phyloP scores from a whole-genome alignment of 2,113 vertebrate species.

The Agapornis roseicollis region DNA sequence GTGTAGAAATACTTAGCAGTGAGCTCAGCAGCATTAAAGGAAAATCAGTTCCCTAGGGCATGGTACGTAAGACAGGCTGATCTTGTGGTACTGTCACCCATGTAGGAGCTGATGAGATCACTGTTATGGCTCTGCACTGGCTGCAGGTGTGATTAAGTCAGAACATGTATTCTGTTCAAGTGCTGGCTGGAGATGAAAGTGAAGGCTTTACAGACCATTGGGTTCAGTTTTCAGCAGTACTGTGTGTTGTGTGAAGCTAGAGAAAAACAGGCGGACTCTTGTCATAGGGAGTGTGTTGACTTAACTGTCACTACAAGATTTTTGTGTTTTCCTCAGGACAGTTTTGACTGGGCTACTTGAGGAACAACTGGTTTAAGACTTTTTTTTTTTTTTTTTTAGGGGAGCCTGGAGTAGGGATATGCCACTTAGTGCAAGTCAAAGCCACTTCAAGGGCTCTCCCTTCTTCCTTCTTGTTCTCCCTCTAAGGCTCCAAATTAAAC shows the following conservation, averaged over 20 bases:
- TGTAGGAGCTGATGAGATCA: not conserved
- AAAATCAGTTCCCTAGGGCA: not conserved
- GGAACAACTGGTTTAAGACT: not conserved
- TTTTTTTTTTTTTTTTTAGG: not conserved
- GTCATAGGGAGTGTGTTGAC: not conserved
- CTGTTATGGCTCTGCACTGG: not conserved
- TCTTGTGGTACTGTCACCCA: not conserved
- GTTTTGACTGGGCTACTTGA: not conserved
- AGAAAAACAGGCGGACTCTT: not conserved
- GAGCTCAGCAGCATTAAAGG: not conserved
- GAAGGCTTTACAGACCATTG: not conserved
- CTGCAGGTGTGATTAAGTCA: not conserved
- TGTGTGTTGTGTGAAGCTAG: not conserved
- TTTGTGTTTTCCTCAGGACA: not conserved
- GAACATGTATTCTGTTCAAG: not conserved
- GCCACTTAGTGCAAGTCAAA: not conserved
- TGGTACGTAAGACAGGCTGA: not conserved
- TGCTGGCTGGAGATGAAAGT: not conserved
- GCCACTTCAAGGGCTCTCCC: too few relatives aligned
- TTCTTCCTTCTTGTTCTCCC: not conserved
- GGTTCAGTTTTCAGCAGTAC: not conserved
- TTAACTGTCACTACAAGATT: not conserved
- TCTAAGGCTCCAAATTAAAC: not conserved
- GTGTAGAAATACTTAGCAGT: not conserved
- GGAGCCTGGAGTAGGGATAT: not conserved